Evolutionary conservation across 1,140 invertebrate genomes (phyloP).

Genomic region (Caenorhabditis remanei): DNA sequence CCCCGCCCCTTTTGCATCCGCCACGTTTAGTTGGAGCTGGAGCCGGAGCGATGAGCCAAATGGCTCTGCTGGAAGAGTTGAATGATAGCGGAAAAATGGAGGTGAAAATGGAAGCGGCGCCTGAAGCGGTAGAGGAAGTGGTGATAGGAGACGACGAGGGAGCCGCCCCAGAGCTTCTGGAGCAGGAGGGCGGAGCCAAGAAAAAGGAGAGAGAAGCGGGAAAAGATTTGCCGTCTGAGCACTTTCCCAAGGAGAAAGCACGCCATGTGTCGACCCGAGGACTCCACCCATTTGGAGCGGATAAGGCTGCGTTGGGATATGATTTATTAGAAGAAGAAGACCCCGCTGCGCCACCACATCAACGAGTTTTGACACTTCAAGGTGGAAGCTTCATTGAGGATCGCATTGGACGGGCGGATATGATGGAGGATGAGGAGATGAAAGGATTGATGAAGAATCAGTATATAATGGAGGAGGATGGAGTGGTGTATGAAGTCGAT

Average conservation of each 20-base stretch:
- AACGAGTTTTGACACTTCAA: slow-evolving; percentile 28
- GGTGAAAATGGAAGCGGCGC: not conserved
- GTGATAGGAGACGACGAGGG: not conserved
- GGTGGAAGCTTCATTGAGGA: slow-evolving; percentile 15
- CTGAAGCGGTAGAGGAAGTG: not conserved
- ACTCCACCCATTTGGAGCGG: not conserved
- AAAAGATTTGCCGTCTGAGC: slow-evolving; percentile 14
- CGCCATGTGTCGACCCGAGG: not conserved
- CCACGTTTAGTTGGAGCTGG: not conserved
- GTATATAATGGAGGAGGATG: slow-evolving; percentile 32
- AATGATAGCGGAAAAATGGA: not conserved
- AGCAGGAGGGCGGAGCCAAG: not conserved
- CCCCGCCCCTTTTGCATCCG: not conserved
- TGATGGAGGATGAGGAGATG: slow-evolving; percentile 43
- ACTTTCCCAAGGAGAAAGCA: slow-evolving; percentile 26
- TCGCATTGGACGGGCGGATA: slow-evolving; percentile 17
- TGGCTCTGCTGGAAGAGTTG: not conserved
- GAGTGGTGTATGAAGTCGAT: not conserved
- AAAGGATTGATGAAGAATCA: not conserved
- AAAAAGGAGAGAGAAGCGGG: slow-evolving; percentile 13
- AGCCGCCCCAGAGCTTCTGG: not conserved
- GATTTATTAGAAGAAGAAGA: not conserved
- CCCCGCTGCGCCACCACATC: not conserved
- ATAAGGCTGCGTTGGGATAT: not conserved
- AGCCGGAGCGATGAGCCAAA: not conserved